Conservation (phyloP, 2,888 invertebrate species). For the Pyrgus malvae region DNA sequence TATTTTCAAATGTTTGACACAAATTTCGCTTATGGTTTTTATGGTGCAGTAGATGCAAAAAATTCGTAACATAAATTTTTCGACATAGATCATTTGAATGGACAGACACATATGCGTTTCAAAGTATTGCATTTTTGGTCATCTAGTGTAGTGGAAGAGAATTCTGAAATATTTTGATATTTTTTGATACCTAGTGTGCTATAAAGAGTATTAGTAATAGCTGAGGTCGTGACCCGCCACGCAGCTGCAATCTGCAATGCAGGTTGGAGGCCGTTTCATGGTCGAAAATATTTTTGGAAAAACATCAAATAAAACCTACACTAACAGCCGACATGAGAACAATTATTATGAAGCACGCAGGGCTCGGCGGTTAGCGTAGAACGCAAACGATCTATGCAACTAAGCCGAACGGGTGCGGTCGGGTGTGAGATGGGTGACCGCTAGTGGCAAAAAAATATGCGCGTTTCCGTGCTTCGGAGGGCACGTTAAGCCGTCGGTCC, state of each 20-base stretch:
- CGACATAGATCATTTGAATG: neutral
- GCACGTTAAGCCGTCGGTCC: too few species aligned
- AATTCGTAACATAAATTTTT: neutral
- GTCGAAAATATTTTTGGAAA: conserved; percentile 17
- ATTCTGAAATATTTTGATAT: conserved; percentile 4
- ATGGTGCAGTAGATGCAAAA: too few species aligned
- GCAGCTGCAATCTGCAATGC: conserved; percentile 26
- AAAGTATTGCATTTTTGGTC: neutral
- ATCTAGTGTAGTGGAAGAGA: neutral
- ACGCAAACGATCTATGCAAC: too few species aligned
- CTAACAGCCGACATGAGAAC: neutral
- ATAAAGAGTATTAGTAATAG: conserved; percentile 20
- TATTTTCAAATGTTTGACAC: too few species aligned
- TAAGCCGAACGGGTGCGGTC: too few species aligned
- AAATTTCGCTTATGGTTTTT: too few species aligned
- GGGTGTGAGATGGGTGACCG: too few species aligned
- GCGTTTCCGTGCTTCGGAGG: too few species aligned
- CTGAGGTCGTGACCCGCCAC: conserved; percentile 22
- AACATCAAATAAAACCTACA: conserved; percentile 3
- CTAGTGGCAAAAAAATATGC: too few species aligned
- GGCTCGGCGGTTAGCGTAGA: too few species aligned
- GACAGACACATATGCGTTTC: neutral
- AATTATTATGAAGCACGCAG: too few species aligned
- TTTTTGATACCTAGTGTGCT: neutral
- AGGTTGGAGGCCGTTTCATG: conserved; percentile 8